phyloP scores from a whole-genome alignment of 2,797 vertebrate genomes.

The Clarias platycephalus region DNA sequence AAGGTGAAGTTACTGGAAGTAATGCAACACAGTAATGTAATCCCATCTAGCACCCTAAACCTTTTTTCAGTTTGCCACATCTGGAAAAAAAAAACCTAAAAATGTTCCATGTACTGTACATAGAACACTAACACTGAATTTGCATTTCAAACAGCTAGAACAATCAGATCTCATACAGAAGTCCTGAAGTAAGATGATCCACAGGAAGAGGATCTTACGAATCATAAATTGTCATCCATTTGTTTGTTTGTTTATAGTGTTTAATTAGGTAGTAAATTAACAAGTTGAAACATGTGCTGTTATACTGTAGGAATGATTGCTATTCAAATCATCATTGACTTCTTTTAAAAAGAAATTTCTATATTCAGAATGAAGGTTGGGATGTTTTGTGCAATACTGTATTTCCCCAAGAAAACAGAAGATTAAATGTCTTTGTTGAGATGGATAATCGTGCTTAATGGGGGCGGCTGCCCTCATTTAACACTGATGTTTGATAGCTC shows the following conservation, averaged over 20 bases:
- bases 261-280: not conserved
- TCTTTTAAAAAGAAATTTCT: not conserved
- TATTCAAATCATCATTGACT: not conserved
- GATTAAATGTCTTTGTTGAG: conserved; percentile 2
- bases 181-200: not conserved
- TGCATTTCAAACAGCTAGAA: not conserved
- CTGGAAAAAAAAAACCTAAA: not conserved
- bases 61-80: not conserved
- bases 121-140: no score
- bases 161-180: not conserved
- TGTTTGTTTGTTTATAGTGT: not conserved
- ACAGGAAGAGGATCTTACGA: not conserved
- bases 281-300: not conserved
- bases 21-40: no score
- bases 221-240: no score
- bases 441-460: conserved; percentile 26
- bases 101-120: no score
- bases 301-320: not conserved
- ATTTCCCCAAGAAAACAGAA: not conserved
- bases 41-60: not conserved
- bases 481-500: not conserved
- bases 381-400: not conserved
- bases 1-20: not conserved
- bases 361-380: not conserved
- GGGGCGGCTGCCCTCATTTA: conserved; percentile 15